These are phyloP conservation scores for Anisognathus igniventris DNA, from an alignment of 2,797 vertebrate genomes.

Conservation along the genomic window DNA sequence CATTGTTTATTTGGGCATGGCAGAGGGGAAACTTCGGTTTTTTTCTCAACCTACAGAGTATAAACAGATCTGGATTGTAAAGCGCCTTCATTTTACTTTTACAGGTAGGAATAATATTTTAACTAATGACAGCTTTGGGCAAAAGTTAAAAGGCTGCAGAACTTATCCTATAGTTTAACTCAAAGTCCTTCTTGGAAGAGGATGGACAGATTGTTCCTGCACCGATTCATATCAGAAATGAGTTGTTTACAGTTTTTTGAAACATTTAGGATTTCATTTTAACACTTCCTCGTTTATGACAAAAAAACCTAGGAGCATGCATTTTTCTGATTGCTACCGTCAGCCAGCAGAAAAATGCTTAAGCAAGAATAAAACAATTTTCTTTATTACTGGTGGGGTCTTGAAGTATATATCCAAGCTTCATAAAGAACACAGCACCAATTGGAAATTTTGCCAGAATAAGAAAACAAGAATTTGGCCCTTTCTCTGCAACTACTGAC, in stretches of 20 bases:
- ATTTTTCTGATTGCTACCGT: neutral
- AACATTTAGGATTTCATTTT: neutral
- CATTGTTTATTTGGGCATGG: conserved; percentile 35
- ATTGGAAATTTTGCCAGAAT: neutral
- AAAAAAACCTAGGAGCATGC: neutral
- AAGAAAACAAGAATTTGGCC: neutral
- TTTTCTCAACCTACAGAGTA: neutral
- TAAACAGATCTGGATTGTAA: neutral
- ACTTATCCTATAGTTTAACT: neutral
- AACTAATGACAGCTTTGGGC: neutral
- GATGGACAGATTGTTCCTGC: neutral
- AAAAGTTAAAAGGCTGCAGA: neutral
- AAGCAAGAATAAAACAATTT: neutral
- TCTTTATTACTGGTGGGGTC: neutral
- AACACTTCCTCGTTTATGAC: neutral
- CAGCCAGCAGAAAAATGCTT: neutral
- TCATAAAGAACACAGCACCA: neutral
- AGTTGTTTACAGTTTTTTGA: neutral
- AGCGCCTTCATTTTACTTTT: neutral
- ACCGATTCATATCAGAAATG: neutral
- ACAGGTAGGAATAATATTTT: conserved; percentile 22
- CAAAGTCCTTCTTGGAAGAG: neutral
- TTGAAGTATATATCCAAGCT: neutral
- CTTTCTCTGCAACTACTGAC: neutral
- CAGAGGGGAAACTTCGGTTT: neutral